Base-by-base conservation (phyloP, 2,113 vertebrate genomes). In the Ariopsis seemanni region DNA sequence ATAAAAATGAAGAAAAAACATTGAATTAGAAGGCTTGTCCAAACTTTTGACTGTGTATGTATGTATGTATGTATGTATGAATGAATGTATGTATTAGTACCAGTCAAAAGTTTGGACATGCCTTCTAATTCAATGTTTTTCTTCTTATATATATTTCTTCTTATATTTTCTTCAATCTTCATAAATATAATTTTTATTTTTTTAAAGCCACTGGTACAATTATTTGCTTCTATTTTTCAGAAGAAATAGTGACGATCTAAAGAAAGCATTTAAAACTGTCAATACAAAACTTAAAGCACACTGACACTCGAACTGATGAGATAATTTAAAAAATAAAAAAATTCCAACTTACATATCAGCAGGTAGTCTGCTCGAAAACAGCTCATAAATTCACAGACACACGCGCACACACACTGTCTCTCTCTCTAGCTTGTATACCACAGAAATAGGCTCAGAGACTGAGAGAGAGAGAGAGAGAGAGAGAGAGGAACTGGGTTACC, bases 401-500 rank as follows among this genome's bases (percentile, higher is more conserved):
- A 8, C 9, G 12, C 10, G 14, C 55, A 57, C 55, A 48, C 71
- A 80, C 42, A 62, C 30, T 82, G 79, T 12, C 2, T 81, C 17
- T 81, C 17, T 81, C 17, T 81, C 7, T 10, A 53, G 50, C n/a
- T 81, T 12, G 50, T 42, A 52, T 30, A 81, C 62, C 55, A 62
- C 34, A 14, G 42, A 71, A 27, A 72, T 63, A 48, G 25, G 50
- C 53, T 74, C n/a, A 11, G 12, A 30, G 87, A 53, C 55, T 52
- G 48, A 78, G 50, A n/a, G 85, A 25, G 52, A 81, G 74, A 34
- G 83, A 71, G 85, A 72, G 48, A 79, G 65, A 60, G 81, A 12
- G 14, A 87, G 69, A 48, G 67, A 88, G 72, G 34, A 83, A 62
- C 80, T 58, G 57, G 72, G 69, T 79, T 83, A 86, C 78, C 69